These are phyloP conservation scores for Platorchestia sp. DNA, from an alignment of 1,140 invertebrate species.

Conservation along the genomic window DNA sequence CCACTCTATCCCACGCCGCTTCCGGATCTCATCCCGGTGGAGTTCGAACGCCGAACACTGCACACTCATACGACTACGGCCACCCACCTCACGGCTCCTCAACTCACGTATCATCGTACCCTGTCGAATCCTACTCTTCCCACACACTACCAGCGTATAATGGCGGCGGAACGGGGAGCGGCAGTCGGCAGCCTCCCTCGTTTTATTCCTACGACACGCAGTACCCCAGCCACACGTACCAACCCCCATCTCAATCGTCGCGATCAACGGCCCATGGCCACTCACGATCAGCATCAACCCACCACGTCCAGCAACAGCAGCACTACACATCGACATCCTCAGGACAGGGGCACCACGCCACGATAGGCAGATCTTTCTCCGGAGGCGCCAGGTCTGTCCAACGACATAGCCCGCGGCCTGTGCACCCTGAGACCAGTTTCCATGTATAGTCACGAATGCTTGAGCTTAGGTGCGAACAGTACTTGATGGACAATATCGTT, in stretches of 20 bases:
- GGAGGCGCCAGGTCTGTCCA: constrained; percentile 63
- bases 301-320: constrained; percentile 20
- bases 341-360: constrained; percentile 58
- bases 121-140: constrained; percentile 54
- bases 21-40: constrained; percentile 53
- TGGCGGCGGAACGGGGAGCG: constrained; percentile 15
- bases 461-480: constrained; percentile 33
- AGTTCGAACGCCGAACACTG: constrained; percentile 55
- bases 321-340: constrained; percentile 54
- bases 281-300: constrained; percentile 35
- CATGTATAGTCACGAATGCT: constrained; percentile 59
- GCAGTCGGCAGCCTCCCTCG: constrained; percentile 42
- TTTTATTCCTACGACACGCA: constrained; percentile 46
- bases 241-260: constrained; percentile 39
- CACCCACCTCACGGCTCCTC: constrained; percentile 41
- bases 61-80: constrained; percentile 55
- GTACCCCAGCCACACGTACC: constrained; percentile 50
- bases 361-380: constrained; percentile 63
- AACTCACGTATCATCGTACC: constrained; percentile 46
- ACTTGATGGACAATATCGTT: background rate
- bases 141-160: constrained; percentile 50
- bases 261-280: constrained; percentile 30
- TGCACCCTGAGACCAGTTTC: constrained; percentile 63
- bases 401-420: constrained; percentile 59
- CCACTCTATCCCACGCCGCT: constrained; percentile 48